phyloP scores from a whole-genome alignment of 2,113 vertebrate genomes.

The Nannobrachium achirus region DNA sequence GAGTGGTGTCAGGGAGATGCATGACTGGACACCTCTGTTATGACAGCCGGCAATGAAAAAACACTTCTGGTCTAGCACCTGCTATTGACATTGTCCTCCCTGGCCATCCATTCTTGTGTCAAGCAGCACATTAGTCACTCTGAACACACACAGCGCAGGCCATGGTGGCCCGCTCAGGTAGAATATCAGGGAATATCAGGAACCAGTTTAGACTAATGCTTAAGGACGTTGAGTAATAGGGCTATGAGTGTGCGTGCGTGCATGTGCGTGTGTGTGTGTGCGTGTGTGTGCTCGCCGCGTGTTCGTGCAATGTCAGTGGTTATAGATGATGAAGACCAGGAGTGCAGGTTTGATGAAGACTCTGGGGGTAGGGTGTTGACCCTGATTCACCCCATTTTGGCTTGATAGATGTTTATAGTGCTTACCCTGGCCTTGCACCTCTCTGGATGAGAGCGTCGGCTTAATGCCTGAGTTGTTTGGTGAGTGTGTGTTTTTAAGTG shows the following conservation, averaged over 20 bases:
- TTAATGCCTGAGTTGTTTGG: no score
- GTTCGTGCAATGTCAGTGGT: no score
- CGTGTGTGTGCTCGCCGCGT: no score
- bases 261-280: neutral
- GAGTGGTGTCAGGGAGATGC: constrained; percentile 50
- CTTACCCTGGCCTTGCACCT: no score
- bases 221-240: constrained; percentile 32
- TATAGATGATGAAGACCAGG: no score
- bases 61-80: constrained; percentile 43
- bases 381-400: no score
- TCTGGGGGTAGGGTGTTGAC: no score
- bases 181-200: no score
- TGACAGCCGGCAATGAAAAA: constrained; percentile 69
- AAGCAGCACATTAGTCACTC: constrained; percentile 46
- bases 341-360: no score
- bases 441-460: no score
- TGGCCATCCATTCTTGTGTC: constrained; percentile 53
- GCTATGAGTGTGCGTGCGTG: neutral
- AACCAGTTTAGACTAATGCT: neutral
- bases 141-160: constrained; percentile 18
- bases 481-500: no score
- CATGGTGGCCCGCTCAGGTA: neutral
- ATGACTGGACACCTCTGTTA: constrained; percentile 57
- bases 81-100: constrained; percentile 48
- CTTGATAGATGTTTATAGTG: no score